phyloP scores from a whole-genome alignment of 2,888 invertebrate genomes.

The Atethmia centrago region DNA sequence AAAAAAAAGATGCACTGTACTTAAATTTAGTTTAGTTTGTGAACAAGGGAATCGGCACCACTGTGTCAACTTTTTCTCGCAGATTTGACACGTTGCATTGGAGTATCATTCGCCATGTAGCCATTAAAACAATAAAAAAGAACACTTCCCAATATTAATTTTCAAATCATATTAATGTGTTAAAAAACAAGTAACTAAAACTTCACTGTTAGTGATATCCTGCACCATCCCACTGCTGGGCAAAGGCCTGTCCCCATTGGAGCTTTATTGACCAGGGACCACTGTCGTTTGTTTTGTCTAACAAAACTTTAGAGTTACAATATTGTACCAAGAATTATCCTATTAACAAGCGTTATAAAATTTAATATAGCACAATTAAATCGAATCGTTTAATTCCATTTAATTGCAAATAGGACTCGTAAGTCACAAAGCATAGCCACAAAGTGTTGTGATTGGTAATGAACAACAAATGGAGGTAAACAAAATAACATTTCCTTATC shows the following conservation, averaged over 20 bases:
- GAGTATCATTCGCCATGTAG: slow-evolving; percentile 36
- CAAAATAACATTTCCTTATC: slow-evolving; percentile 7
- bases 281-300: not conserved
- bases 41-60: too few relatives aligned
- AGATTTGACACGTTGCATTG: slow-evolving; percentile 9
- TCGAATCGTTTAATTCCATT: not conserved
- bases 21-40: too few relatives aligned
- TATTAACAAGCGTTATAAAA: too few relatives aligned
- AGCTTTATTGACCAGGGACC: not conserved
- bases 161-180: not conserved
- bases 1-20: too few relatives aligned
- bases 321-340: slow-evolving; percentile 24
- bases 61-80: slow-evolving; percentile 9
- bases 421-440: not conserved
- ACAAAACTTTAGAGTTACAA: not conserved
- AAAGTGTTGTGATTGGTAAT: slow-evolving; percentile 1
- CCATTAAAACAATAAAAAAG: slow-evolving; percentile 23
- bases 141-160: slow-evolving; percentile 8
- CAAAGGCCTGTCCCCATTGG: too few relatives aligned
- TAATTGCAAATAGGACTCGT: slow-evolving; percentile 1
- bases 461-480: not conserved
- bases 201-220: not conserved
- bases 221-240: not conserved
- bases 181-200: not conserved
- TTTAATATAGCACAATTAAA: not conserved